Evolutionary conservation across 2,797 vertebrate genomes (phyloP).

Genomic region (Eutrigla gurnardus): DNA sequence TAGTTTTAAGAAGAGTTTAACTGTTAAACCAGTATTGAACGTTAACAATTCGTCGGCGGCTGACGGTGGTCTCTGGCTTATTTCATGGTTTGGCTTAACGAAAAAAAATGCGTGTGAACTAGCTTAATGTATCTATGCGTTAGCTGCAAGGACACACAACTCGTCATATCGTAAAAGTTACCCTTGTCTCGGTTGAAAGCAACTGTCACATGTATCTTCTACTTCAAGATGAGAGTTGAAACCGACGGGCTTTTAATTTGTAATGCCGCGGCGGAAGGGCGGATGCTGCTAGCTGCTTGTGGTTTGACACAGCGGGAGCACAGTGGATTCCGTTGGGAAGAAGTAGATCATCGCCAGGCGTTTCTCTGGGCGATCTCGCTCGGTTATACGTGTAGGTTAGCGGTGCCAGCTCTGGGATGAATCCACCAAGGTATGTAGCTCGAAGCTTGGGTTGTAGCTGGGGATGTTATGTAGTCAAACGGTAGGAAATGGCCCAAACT

Average conservation of each 20-base stretch:
- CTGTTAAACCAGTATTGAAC: not conserved
- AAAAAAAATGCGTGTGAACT: not conserved
- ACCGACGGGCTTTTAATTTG: conserved; percentile 46
- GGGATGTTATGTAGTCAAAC: conserved; percentile 38
- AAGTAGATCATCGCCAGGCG: conserved; percentile 55
- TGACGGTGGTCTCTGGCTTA: not conserved
- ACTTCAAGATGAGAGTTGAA: not conserved
- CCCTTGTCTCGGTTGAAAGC: rapidly evolving
- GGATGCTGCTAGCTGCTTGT: conserved; percentile 35
- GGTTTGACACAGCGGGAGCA: conserved; percentile 51
- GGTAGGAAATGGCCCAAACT: conserved; percentile 20
- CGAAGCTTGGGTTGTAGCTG: not conserved
- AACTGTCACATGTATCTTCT: not conserved
- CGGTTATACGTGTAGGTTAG: conserved; percentile 28
- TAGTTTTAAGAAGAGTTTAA: not conserved
- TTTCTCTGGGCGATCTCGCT: conserved; percentile 17
- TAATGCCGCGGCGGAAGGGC: conserved; percentile 23
- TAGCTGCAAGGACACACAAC: not conserved
- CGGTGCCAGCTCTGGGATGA: conserved; percentile 57
- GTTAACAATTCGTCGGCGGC: not conserved
- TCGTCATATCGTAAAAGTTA: not conserved
- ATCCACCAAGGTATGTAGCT: conserved; percentile 56
- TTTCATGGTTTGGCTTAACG: not conserved
- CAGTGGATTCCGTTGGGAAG: conserved; percentile 55
- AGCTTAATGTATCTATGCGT: too few species aligned